Base-by-base conservation (phyloP, 2,797 vertebrate genomes). In the Pseudotriccus pelzelni region DNA sequence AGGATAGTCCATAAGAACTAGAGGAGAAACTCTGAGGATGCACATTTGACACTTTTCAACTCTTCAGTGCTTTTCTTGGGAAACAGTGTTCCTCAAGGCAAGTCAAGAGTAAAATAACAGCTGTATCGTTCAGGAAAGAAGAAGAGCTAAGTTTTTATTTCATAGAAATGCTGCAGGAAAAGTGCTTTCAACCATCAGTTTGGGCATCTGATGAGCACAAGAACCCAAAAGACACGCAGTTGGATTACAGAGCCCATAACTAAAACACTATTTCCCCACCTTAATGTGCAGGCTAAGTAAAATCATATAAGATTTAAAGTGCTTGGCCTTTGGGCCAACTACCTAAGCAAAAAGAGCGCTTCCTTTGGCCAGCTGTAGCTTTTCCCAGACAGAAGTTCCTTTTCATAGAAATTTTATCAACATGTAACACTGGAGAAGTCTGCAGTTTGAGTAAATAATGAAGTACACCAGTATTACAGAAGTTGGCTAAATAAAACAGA, bases 401-500 rank as follows among this genome's bases (percentile, higher is more conserved):
- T 92, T 87, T 90, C 68, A 70, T 21, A 53, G 49, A 74, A 82
- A 34, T 83, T 76, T 93, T 93, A 94, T 94, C 92, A 94, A 93
- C n/a, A 27, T 36, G 22, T 46, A 93, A 82, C 1, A 4, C 56
- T 94, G 74, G 63, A 19, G 70, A 76, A 81, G 55, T 49, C 52
- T 74, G 50, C 39, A 66, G 44, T 78, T 82, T 69, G 63, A 90
- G 59, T 66, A 94, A 95, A 91, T 52, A 86, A 86, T 64, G 24
- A 93, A 86, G 36, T 44, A 86, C 63, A 82, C 11, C 27, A 82
- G 56, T 28, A n/a, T 49, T 84, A 74, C 23, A 64, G 70, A 80
- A 90, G 32, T 3, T 84, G 34, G 30, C 49, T 87, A 84, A 84
- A 93, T 76, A 77, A 89, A 91, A 64, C 10, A 58, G 41, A 64